Percentiles rank a stretch among this genome's conserved stretches.
These are phyloP conservation scores for Decapterus maruadsi DNA, from an alignment of 2,797 vertebrate genomes.

Conservation along the genomic window DNA sequence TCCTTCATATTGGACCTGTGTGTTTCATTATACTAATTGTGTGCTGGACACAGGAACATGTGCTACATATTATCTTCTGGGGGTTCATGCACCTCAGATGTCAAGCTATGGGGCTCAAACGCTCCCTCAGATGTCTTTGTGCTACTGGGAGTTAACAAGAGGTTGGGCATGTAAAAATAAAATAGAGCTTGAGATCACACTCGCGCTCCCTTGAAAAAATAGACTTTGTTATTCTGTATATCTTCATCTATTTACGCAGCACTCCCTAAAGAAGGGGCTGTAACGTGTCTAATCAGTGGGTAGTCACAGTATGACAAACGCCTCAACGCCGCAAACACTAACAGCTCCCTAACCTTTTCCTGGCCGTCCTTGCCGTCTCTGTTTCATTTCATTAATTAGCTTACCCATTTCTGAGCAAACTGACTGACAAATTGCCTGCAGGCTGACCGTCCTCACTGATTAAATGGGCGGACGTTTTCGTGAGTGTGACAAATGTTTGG, in stretches of 20 bases:
- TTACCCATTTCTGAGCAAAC: constrained; percentile 71
- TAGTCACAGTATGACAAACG: constrained; percentile 69
- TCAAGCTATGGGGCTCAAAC: constrained; percentile 25
- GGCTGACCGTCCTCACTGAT: constrained; percentile 78
- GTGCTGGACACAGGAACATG: constrained; percentile 22
- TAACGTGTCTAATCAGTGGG: constrained; percentile 60
- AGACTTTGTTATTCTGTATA: constrained; percentile 61
- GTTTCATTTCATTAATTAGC: constrained; percentile 87
- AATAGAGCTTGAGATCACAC: constrained; percentile 38
- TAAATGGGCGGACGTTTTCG: constrained; percentile 87
- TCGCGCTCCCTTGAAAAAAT: constrained; percentile 43
- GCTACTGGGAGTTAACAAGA: constrained; percentile 56
- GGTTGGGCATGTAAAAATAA: constrained; percentile 64
- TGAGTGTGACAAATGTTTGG: constrained; percentile 80
- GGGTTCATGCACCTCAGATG: constrained; percentile 21
- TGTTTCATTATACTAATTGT: constrained; percentile 52
- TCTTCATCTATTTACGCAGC: constrained; percentile 61
- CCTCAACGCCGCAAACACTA: constrained; percentile 61
- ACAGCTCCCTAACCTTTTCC: constrained; percentile 76
- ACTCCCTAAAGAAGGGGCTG: constrained; percentile 41
- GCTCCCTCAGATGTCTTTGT: constrained; percentile 47
- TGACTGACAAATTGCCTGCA: constrained; percentile 78
- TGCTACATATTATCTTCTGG: constrained; percentile 11
- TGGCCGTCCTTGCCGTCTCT: constrained; percentile 80
- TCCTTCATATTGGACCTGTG: background rate